A percentile compares a stretch with the other conserved stretches of the same genome.
These are phyloP conservation scores for Cranoglanis bouderius DNA, from an alignment of 2,113 vertebrate species.

Conservation along the genomic window DNA sequence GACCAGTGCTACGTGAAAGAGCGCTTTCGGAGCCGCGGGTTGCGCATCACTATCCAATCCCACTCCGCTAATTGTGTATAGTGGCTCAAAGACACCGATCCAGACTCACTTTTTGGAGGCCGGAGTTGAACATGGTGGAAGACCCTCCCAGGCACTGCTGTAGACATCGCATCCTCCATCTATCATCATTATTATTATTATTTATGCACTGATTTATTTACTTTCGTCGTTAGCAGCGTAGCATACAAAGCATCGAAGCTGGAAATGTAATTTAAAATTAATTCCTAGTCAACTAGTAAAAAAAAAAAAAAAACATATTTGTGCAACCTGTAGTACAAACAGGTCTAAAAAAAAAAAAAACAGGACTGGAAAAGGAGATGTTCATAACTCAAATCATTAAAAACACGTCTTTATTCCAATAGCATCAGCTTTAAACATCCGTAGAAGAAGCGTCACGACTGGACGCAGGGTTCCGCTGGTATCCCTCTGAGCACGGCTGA, in stretches of 20 bases:
- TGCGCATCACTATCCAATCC: too few relatives aligned
- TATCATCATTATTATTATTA: neutral
- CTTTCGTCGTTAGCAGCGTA: too few relatives aligned
- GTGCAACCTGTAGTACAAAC: neutral
- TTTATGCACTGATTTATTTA: too few relatives aligned
- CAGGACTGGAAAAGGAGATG: neutral
- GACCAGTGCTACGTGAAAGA: too few relatives aligned
- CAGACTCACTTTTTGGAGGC: neutral
- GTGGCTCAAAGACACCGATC: neutral
- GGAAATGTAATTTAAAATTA: too few relatives aligned
- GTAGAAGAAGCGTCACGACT: neutral
- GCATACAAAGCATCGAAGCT: too few relatives aligned
- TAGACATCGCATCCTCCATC: neutral
- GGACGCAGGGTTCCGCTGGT: constrained; percentile 8
- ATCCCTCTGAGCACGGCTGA: constrained; percentile 42
- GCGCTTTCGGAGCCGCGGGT: too few relatives aligned
- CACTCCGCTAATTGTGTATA: neutral
- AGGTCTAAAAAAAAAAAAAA: neutral
- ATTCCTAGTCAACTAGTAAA: too few relatives aligned
- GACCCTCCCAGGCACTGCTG: neutral
- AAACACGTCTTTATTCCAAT: neutral
- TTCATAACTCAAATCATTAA: neutral
- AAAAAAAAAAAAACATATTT: too few relatives aligned
- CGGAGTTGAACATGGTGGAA: neutral
- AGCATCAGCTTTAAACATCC: neutral